Percentiles rank a stretch among this genome's conserved stretches.
Conservation (phyloP, 2,113 vertebrate genomes). For the Bettongia penicillata region DNA sequence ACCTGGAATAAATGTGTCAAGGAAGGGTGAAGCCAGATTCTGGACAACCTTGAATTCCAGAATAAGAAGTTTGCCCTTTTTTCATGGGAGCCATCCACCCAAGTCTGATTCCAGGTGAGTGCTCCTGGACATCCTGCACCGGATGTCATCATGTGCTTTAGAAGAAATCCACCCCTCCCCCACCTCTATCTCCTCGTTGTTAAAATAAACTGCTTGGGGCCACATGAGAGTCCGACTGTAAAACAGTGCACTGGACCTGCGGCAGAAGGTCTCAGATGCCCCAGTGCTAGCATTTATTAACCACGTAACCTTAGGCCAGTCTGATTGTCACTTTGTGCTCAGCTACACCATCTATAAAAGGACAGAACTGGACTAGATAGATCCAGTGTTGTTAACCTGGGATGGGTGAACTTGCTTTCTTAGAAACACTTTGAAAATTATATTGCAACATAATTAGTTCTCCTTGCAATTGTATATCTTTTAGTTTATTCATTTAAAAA, state of each 20-base stretch:
- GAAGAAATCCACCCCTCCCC: not conserved
- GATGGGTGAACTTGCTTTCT: not conserved
- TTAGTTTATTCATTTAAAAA: not conserved
- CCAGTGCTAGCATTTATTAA: not conserved
- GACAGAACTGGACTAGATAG: not conserved
- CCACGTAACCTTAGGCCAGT: not conserved
- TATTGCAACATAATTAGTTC: not conserved
- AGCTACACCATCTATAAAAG: not conserved
- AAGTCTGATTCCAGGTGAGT: not conserved
- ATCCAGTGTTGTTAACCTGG: not conserved
- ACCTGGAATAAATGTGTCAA: not conserved
- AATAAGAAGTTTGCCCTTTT: not conserved
- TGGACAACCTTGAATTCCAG: not conserved
- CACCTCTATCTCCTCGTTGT: not conserved
- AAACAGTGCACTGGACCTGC: not conserved
- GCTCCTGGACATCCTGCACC: not conserved
- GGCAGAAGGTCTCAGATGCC: not conserved
- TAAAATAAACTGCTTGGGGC: not conserved
- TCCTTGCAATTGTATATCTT: not conserved
- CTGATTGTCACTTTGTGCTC: not conserved
- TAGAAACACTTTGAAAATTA: not conserved
- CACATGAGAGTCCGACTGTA: not conserved
- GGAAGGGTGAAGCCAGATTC: not conserved
- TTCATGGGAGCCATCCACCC: not conserved
- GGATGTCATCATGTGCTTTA: not conserved